A percentile compares a stretch with the other conserved stretches of the same genome.
Conservation (phyloP, 2,888 invertebrate species). For the Nomada ruficornis region DNA sequence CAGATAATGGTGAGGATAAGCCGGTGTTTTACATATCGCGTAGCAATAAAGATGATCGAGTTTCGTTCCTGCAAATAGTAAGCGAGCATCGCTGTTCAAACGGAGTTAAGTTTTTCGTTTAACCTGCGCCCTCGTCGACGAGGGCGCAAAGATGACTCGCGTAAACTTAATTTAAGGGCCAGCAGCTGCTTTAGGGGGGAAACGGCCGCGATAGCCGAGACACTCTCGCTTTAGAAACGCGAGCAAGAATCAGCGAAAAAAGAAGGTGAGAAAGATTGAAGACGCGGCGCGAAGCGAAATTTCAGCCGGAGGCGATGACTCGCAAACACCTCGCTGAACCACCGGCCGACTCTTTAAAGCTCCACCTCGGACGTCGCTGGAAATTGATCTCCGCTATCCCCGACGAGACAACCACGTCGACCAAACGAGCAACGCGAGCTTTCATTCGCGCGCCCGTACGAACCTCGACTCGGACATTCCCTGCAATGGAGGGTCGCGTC, state of each 20-base stretch:
- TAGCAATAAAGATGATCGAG: too few species aligned
- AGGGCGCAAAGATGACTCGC: background rate
- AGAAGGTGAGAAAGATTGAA: slow-evolving; percentile 33
- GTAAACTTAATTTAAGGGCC: slow-evolving; percentile 18
- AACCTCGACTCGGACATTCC: too few species aligned
- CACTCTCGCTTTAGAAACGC: background rate
- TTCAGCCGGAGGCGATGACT: slow-evolving; percentile 33
- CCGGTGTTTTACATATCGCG: too few species aligned
- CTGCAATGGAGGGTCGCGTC: too few species aligned
- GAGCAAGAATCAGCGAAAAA: slow-evolving; percentile 5
- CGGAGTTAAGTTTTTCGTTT: slow-evolving; percentile 19
- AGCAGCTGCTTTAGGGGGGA: background rate
- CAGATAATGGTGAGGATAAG: too few species aligned
- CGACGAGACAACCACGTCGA: too few species aligned
- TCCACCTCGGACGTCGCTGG: slow-evolving; percentile 12
- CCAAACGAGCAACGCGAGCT: background rate
- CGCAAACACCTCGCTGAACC: slow-evolving; percentile 44
- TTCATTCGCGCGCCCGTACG: slow-evolving; percentile 2
- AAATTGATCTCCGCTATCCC: slow-evolving; percentile 38
- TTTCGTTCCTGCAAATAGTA: background rate
- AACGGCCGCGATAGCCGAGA: background rate
- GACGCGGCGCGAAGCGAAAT: slow-evolving; percentile 15
- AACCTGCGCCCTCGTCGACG: background rate
- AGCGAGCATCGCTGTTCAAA: background rate
- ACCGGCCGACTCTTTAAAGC: slow-evolving; percentile 6